A percentile compares a stretch with the other conserved stretches of the same genome.
Conservation (phyloP, 2,113 vertebrate genomes). For the human (Homo sapiens) region GRCh38 chr11:91973001-91973500, state of each 20-base stretch:
- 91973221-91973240: neutral
- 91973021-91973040: neutral
- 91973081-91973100: neutral
- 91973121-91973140: neutral
- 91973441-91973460: neutral
- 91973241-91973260: neutral
- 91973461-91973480: neutral
- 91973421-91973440: neutral
- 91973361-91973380: neutral
- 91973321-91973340: neutral
- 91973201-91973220: neutral
- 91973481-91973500: neutral
- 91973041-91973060: neutral
- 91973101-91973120: neutral
- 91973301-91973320: neutral
- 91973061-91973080: neutral
- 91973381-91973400: neutral
- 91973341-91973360: neutral
- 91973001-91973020: neutral
- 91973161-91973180: neutral
- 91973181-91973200: neutral
- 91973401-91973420: neutral
- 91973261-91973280: neutral
- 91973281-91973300: neutral
- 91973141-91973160: neutral